These are phyloP conservation scores for Pyrocephalus nanus DNA, from an alignment of 2,797 vertebrate genomes.

Conservation along the genomic window DNA sequence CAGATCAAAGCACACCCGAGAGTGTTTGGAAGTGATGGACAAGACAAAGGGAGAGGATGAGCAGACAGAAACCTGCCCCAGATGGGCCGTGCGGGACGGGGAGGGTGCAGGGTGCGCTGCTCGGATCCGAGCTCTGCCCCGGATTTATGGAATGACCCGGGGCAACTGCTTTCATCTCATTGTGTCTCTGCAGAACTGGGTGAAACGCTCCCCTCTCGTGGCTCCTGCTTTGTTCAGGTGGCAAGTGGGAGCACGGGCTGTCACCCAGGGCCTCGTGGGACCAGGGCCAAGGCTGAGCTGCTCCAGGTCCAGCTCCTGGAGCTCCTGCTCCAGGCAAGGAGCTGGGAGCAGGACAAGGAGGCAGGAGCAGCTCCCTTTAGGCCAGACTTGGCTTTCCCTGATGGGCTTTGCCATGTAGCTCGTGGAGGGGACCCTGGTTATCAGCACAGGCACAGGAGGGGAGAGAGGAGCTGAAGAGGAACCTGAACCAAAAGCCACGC, in stretches of 20 bases:
- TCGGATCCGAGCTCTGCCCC: not conserved
- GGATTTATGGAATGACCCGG: not conserved
- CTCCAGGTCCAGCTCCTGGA: not conserved
- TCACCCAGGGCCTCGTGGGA: not conserved
- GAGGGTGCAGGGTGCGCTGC: not conserved
- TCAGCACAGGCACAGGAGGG: not conserved
- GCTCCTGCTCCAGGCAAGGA: not conserved
- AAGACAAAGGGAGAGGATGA: not conserved
- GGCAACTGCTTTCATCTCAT: slow-evolving; percentile 1
- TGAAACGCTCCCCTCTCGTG: not conserved
- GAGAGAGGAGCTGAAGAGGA: not conserved
- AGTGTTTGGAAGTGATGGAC: not conserved
- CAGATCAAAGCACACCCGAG: not conserved
- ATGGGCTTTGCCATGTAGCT: fast-evolving
- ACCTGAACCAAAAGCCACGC: not conserved
- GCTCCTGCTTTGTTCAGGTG: not conserved
- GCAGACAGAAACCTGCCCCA: not conserved
- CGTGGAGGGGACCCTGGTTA: fast-evolving
- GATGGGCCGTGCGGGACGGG: not conserved
- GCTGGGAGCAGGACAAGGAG: not conserved
- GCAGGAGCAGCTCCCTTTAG: not conserved
- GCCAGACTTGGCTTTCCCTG: fast-evolving
- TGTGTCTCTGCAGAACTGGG: not conserved
- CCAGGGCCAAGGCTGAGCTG: not conserved
- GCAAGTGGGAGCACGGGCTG: not conserved